Base-by-base conservation (phyloP, 2,113 vertebrate species). In the Callochromis pleurospilus region DNA sequence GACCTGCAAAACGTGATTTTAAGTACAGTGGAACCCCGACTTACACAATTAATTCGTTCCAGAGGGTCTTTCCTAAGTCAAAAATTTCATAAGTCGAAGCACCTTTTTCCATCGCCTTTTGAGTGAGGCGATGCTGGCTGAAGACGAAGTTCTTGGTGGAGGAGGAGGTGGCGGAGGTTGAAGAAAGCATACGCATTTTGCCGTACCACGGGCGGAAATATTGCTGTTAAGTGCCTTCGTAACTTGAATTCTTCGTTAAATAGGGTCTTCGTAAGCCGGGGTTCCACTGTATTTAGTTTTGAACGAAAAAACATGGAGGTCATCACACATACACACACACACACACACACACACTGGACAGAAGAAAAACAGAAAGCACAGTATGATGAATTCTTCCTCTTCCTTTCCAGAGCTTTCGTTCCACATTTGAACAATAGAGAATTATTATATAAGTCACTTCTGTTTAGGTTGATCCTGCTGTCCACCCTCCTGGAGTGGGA, bases 251-350 rank as follows among this genome's bases (percentile, higher is more conserved):
- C 3, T 58, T 31, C 0, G 1, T 15, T 56, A 58, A 29, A 58
- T 9, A 0, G 55, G 55, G 13, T 58, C 55, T 0, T 58, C 0
- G 1, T 29, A 58, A 15, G 55, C 26, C 7, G 3, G 7, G 0
- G 26, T 58, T 58, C 26, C 55, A 29, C 26, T 58, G 26, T 36
- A n/a, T 40, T 70, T 40, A 14, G 12, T 1, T 40, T 70, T 65
- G 19, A 65, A 65, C 0, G 0, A 40, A 21, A 68, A 1, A 40
- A 68, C 33, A 40, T 8, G 62, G 19, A 7, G 0, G 1, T 38
- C 31, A 13, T 13, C 54, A 2, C 7, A 2, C 6, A 24, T 24
- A 15, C 7, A 2, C 6, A 24, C 55, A 15, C 7, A 15, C 7
- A 6, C 5, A 3, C 5, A 3, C 7, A 6, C 29, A 0, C 58